Percentiles rank a stretch among this genome's conserved stretches.
Evolutionary conservation across 2,113 vertebrate species (phyloP).

Genomic region (Lepus timidus): DNA sequence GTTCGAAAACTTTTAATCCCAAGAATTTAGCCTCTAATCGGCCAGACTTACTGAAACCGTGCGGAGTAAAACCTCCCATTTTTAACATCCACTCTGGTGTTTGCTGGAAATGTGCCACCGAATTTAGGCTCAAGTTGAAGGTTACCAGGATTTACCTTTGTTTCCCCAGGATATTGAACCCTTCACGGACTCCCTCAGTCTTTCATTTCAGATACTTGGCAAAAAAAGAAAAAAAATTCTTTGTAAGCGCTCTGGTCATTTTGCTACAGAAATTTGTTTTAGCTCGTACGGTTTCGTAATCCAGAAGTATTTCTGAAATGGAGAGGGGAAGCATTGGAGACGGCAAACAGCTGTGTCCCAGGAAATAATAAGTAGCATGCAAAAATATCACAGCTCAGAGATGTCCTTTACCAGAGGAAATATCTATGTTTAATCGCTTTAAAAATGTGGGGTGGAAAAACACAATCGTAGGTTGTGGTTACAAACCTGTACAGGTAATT

Average conservation of each 20-base stretch:
- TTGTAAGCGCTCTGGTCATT: constrained; percentile 64
- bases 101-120: constrained; percentile 79
- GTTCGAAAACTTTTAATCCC: constrained; percentile 75
- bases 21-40: constrained; percentile 62
- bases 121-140: constrained; percentile 78
- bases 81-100: constrained; percentile 69
- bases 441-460: constrained; percentile 86
- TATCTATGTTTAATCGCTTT: constrained; percentile 89
- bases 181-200: constrained; percentile 44
- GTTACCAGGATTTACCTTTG: constrained; percentile 79
- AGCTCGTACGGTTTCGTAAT: constrained; percentile 50
- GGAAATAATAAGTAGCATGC: constrained; percentile 84
- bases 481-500: constrained; percentile 88
- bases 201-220: constrained; percentile 72
- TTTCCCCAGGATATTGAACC: constrained; percentile 76
- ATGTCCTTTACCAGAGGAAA: constrained; percentile 87
- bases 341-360: constrained; percentile 79
- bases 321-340: not conserved
- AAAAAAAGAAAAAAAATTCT: constrained; percentile 57
- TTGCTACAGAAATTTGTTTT: constrained; percentile 72
- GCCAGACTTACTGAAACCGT: constrained; percentile 60
- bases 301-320: constrained; percentile 67
- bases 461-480: constrained; percentile 86
- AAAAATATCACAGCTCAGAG: constrained; percentile 86
- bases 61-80: constrained; percentile 56